Evolutionary conservation across 2,797 vertebrate species (phyloP), one percentile per base, ranked within the genome.

Genomic region (Propithecus deckenii): DNA sequence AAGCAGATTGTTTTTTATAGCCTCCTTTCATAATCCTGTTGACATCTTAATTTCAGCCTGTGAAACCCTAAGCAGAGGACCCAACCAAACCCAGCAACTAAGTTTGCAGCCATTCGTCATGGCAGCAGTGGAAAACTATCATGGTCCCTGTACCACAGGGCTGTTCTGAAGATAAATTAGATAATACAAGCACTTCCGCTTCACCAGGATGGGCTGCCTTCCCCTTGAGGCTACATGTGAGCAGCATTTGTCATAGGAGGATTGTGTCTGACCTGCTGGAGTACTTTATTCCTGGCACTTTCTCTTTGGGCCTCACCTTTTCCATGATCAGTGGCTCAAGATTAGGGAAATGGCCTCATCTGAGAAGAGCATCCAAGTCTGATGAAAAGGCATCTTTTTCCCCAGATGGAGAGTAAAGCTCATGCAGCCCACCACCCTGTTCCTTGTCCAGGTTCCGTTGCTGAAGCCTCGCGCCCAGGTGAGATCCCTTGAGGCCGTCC

Each of bases 161-260:
- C 75, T 18, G 0, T 41, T 13, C 4, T n/a, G 25, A 86, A 20
- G 63, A 38, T 25, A 0, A 18, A 32, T n/a, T 41, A 30, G 59
- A 13, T 30, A 5, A 57, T 0, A 0, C 1, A 8, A 13, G 65
- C 3, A 2, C 30, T 61, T 75, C 52, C 4, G 0, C 55, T 74
- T 46, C 12, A 35, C 25, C 50, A 12, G 35, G 23, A 30, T 15
- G 32, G 38, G 55, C 83, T 38, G 28, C 63, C 28, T 25, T 52
- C 23, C 38, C 65, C 43, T 59, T 28, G 23, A 0, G 6, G 15
- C 46, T 69, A 28, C 2, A 0, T 1, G 28, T 0, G 2, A 71
- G 30, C 72, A 2, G 2, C 1, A 0, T 30, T 32, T 38, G 7
- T 30, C 48, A 61, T 50, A 32, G 35, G 13, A 72, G 25, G 25